phyloP scores from a whole-genome alignment of 1,140 invertebrate genomes.

The Gonioctena quinquepunctata region DNA sequence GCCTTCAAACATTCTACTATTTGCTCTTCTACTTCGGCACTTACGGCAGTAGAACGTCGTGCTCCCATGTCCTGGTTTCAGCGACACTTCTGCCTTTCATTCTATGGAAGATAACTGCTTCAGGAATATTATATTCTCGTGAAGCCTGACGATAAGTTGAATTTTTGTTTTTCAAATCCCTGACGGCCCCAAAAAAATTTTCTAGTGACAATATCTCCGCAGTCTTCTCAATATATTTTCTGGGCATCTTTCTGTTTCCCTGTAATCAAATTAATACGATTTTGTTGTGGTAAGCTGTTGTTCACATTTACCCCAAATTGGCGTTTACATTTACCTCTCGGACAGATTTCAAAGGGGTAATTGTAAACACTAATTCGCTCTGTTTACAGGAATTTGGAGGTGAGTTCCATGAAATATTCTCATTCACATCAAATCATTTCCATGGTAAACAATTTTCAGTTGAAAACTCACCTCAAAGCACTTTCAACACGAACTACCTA shows the following conservation, averaged over 20 bases:
- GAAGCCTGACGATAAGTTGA: not conserved
- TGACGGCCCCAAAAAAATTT: no score
- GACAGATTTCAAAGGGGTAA: not conserved
- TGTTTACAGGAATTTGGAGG: not conserved
- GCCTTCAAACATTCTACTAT: slow-evolving; percentile 25
- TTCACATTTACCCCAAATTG: not conserved
- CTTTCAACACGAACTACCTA: not conserved
- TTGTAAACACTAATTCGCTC: not conserved
- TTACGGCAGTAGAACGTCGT: not conserved
- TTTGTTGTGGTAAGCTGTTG: not conserved
- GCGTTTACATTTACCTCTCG: not conserved
- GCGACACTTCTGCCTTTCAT: no score
- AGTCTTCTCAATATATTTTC: not conserved
- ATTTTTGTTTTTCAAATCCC: not conserved
- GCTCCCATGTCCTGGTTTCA: not conserved
- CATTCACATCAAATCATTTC: not conserved
- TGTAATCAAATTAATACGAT: not conserved
- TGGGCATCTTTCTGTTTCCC: not conserved
- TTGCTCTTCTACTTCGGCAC: slow-evolving; percentile 17
- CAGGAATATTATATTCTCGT: not conserved
- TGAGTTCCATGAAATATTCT: not conserved
- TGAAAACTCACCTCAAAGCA: not conserved
- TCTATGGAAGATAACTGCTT: not conserved
- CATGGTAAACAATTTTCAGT: no score
- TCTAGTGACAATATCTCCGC: not conserved